phyloP scores from a whole-genome alignment of 2,797 vertebrate genomes.

The Pseudopleuronectes americanus region DNA sequence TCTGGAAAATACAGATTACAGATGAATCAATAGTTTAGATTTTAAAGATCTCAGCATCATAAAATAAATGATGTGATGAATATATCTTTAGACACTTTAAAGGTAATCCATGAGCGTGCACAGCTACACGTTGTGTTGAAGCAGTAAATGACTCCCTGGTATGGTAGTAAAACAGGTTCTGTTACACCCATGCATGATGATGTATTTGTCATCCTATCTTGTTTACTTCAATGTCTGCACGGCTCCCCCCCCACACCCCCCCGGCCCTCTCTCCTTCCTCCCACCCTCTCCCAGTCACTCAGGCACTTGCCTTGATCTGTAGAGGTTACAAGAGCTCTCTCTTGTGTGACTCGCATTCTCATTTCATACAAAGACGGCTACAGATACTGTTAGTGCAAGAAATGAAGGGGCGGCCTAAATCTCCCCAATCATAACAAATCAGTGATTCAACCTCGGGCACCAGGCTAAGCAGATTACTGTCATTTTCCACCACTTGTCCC shows the following conservation, averaged over 20 bases:
- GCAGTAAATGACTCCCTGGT: conserved; percentile 5
- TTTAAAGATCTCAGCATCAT: background rate
- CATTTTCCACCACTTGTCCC: conserved; percentile 89
- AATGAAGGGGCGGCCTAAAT: conserved; percentile 69
- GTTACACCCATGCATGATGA: conserved; percentile 25
- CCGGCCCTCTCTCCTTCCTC: conserved; percentile 6
- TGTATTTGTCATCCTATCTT: conserved; percentile 50
- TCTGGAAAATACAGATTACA: background rate
- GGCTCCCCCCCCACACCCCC: conserved; percentile 25
- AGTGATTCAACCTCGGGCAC: conserved; percentile 81
- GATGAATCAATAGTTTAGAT: background rate
- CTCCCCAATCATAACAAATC: conserved; percentile 86
- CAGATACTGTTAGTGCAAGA: conserved; percentile 77
- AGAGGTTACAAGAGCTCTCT: conserved; percentile 66
- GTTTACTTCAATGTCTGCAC: conserved; percentile 57
- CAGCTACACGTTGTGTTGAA: conserved; percentile 1
- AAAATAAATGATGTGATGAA: background rate
- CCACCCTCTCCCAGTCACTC: conserved; percentile 47
- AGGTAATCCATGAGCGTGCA: background rate
- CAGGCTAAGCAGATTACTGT: conserved; percentile 87
- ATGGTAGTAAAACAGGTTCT: conserved; percentile 37
- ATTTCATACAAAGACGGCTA: conserved; percentile 74
- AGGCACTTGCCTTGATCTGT: conserved; percentile 66
- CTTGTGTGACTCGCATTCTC: conserved; percentile 72
- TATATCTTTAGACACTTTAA: background rate